phyloP scores from a whole-genome alignment of 2,888 invertebrate genomes.

The Xestobium rufovillosum region DNA sequence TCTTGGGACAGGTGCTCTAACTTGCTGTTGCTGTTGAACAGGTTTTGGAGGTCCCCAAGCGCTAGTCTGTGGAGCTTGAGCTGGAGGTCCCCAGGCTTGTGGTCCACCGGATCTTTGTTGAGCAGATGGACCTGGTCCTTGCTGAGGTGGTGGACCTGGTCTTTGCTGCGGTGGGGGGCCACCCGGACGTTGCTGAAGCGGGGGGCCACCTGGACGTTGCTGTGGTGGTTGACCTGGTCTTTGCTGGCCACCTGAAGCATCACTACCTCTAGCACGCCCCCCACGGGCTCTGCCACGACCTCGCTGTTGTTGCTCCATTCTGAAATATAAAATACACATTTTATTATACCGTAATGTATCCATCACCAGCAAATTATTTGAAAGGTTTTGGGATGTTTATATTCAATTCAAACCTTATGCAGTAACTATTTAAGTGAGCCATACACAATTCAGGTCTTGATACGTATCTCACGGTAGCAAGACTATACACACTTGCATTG shows the following conservation, averaged over 20 bases:
- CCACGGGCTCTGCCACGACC: constrained; percentile 27
- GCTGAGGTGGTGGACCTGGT: constrained; percentile 10
- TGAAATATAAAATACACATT: constrained; percentile 3
- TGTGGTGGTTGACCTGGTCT: constrained; percentile 15
- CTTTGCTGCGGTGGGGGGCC: constrained; percentile 22
- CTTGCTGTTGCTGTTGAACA: constrained; percentile 20
- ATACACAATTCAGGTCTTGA: too few relatives aligned
- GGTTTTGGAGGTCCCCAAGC: constrained; percentile 27
- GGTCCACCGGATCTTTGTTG: constrained; percentile 18
- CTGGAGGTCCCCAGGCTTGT: constrained; percentile 11
- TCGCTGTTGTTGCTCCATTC: constrained; percentile 15
- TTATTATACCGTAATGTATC: too few relatives aligned
- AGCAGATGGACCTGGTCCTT: constrained; percentile 30
- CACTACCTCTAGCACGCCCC: constrained; percentile 18
- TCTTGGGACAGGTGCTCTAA: constrained; percentile 17
- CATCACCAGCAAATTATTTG: too few relatives aligned
- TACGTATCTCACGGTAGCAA: too few relatives aligned
- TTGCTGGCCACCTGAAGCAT: constrained; percentile 10
- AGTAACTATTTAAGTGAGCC: too few relatives aligned
- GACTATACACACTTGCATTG: too few relatives aligned
- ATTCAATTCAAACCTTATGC: too few relatives aligned
- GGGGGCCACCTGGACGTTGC: not conserved
- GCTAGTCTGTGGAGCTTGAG: constrained; percentile 15
- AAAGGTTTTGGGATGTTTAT: too few relatives aligned
- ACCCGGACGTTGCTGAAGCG: constrained; percentile 26